Evolutionary conservation across 2,797 vertebrate genomes (phyloP).

Genomic region (Petrocephalus sullivani): DNA sequence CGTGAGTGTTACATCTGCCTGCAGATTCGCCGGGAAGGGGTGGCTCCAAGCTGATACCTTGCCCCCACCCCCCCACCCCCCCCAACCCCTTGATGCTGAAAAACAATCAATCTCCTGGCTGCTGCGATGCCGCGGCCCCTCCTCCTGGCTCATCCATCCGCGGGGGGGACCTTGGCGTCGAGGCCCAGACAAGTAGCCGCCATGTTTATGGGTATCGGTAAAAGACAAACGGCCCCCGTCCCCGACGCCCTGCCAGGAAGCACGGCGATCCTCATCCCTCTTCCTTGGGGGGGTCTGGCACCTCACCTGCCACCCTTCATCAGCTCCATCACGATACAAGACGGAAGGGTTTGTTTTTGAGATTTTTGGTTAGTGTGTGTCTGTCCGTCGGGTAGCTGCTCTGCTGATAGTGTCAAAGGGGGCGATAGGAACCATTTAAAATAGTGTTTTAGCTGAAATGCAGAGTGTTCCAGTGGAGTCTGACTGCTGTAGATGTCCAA

Average conservation of each 20-base stretch:
- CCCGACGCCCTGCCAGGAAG: conserved; percentile 15
- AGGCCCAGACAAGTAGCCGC: conserved; percentile 14
- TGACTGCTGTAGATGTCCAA: conserved; percentile 4
- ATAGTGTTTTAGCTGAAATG: background rate
- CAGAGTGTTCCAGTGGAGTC: background rate
- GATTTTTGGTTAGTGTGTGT: conserved; percentile 11
- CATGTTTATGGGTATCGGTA: conserved; percentile 22
- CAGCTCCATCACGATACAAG: background rate
- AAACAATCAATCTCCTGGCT: conserved; percentile 1
- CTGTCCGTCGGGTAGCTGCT: background rate
- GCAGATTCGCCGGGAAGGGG: background rate
- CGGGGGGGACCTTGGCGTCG: conserved; percentile 18
- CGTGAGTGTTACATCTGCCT: background rate
- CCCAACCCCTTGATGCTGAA: background rate
- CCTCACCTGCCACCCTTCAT: background rate
- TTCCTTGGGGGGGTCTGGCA: background rate
- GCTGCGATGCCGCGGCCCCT: background rate
- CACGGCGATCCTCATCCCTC: conserved; percentile 15
- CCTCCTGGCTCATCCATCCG: conserved; percentile 1
- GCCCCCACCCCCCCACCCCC: background rate
- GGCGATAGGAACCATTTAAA: background rate
- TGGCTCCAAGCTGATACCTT: background rate
- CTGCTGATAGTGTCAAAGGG: background rate
- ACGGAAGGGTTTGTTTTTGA: background rate
- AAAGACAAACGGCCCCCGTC: conserved; percentile 10